A percentile compares a stretch with the other conserved stretches of the same genome.
phyloP scores from a whole-genome alignment of 2,797 vertebrate species.

The Paguma larvata region DNA sequence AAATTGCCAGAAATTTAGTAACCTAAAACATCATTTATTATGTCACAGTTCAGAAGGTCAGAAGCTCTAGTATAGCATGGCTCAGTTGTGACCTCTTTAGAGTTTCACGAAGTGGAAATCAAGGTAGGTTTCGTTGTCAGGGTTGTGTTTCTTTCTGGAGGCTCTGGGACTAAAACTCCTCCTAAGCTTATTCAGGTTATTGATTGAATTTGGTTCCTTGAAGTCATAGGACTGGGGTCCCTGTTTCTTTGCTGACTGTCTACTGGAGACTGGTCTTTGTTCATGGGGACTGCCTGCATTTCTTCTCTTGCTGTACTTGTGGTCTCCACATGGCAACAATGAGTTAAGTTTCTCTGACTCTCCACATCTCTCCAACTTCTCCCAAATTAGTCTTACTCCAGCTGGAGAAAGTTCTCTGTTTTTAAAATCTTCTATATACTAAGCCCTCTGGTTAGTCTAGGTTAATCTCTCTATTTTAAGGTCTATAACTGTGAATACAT shows the following conservation, averaged over 20 bases:
- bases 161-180: background rate
- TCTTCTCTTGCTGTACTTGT: background rate
- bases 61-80: background rate
- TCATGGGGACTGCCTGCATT: background rate
- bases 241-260: background rate
- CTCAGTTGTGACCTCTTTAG: background rate
- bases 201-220: background rate
- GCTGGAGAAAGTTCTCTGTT: background rate
- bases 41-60: background rate
- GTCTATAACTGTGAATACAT: background rate
- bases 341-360: background rate
- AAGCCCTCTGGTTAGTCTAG: background rate
- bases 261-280: background rate
- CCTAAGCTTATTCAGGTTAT: background rate
- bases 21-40: background rate
- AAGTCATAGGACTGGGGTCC: background rate
- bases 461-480: background rate
- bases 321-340: background rate
- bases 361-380: background rate
- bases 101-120: background rate
- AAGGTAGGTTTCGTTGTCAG: background rate
- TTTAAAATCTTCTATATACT: background rate
- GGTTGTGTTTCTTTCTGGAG: background rate
- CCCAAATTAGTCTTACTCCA: background rate
- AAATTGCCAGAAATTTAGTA: background rate